phyloP scores from a whole-genome alignment of 1,140 invertebrate genomes.

The Calephelis virginiensis region DNA sequence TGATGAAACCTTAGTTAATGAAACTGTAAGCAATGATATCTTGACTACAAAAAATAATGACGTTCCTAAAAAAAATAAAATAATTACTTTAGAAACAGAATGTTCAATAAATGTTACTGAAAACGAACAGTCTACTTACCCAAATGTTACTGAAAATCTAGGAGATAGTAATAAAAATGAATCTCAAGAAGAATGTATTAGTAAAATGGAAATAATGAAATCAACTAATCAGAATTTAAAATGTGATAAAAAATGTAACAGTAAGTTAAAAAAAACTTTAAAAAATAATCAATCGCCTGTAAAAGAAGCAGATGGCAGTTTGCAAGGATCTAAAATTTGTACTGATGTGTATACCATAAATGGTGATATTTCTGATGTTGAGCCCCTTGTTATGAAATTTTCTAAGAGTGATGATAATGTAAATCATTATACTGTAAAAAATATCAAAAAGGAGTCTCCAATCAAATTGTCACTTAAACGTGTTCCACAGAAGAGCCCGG shows the following conservation, averaged over 20 bases:
- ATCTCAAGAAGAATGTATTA: background rate
- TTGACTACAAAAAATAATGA: background rate
- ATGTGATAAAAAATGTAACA: background rate
- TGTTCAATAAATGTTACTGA: too few species aligned
- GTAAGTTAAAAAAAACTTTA: conserved; percentile 1
- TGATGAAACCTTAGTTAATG: background rate
- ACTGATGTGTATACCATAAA: conserved; percentile 1
- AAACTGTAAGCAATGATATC: background rate
- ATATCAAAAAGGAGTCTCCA: conserved; percentile 5
- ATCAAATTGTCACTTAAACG: conserved; percentile 6
- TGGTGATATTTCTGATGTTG: conserved; percentile 12
- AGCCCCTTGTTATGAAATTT: conserved; percentile 6
- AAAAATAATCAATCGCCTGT: background rate
- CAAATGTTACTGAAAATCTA: background rate
- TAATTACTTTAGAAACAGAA: too few species aligned
- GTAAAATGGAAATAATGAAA: background rate
- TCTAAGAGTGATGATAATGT: conserved; percentile 9
- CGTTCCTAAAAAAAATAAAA: background rate
- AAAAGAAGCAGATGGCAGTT: background rate
- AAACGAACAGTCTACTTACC: background rate
- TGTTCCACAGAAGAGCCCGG: background rate
- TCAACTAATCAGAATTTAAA: background rate
- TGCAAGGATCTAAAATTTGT: background rate
- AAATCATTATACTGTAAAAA: conserved; percentile 5
- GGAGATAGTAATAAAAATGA: background rate